Base-by-base conservation (phyloP, 2,113 vertebrate genomes). In the Octodon degus region DNA sequence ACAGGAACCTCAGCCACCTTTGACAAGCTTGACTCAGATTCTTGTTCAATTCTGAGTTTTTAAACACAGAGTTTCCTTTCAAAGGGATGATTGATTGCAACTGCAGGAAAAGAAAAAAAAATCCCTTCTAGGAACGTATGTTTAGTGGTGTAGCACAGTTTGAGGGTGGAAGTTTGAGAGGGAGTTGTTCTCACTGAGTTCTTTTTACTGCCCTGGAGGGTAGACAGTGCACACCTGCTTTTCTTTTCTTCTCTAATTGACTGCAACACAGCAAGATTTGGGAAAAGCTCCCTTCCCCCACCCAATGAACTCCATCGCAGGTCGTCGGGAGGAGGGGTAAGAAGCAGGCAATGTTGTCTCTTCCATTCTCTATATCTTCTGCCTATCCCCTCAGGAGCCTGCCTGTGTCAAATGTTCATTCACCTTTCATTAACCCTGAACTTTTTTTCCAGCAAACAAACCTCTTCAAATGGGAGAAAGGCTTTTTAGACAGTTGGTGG, bases 351-450 rank as follows among this genome's bases (percentile, higher is more conserved):
- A 58, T 82, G 83, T 84, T 93, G 76, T 92, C 68, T 90, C 85
- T 93, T 67, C 43, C 93, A 80, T 40, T 53, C 55, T 86, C 37
- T n/a, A 1, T 32, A 37, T 87, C 93, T 93, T 89, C 89, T 37
- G 82, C 94, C 90, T 93, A 90, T 96, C 82, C 92, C 97, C 90
- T 96, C 72, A 62, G 34, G 40, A 93, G 50, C 16, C 43, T 67
- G n/a, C 53, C 55, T 90, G 1, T 47, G 83, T 83, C 80, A 97
- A 97, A 87, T 25, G 11, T 70, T 81, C 89, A 67, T 60, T 97
- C 88, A 96, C 95, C 96, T 95, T 94, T 94, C 80, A 91, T 96
- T 96, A 97, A 96, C 96, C 79, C 86, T 92, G 88, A 83, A 85
- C 86, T 20, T 72, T 85, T 95, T 37, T 22, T 50, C 90, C n/a